Conservation (phyloP, 2,797 vertebrate genomes). For the Pelobates cultripes region DNA sequence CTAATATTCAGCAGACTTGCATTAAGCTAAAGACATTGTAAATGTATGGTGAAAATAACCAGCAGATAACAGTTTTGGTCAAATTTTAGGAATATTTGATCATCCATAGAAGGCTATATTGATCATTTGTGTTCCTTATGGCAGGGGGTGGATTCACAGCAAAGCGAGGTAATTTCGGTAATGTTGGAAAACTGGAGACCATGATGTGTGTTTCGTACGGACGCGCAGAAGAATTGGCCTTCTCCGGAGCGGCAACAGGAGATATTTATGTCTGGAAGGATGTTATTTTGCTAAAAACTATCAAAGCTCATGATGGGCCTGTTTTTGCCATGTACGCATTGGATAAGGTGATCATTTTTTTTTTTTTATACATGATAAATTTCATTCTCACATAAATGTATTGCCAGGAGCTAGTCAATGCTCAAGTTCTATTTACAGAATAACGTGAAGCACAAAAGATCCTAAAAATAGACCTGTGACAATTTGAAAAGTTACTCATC, state of each 20-base stretch:
- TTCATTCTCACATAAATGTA: too few relatives aligned
- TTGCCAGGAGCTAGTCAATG: too few relatives aligned
- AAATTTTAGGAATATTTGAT: too few relatives aligned
- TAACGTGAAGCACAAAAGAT: too few relatives aligned
- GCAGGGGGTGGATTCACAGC: slow-evolving; percentile 90
- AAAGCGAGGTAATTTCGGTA: slow-evolving; percentile 87
- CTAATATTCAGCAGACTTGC: too few relatives aligned
- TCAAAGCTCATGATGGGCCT: slow-evolving; percentile 94
- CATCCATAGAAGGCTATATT: too few relatives aligned
- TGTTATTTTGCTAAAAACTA: slow-evolving; percentile 84
- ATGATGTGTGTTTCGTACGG: slow-evolving; percentile 96
- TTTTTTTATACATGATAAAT: background rate
- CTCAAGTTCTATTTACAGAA: too few relatives aligned
- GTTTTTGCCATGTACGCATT: slow-evolving; percentile 95
- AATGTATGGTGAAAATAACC: too few relatives aligned
- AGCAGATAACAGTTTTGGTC: too few relatives aligned
- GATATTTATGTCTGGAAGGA: slow-evolving; percentile 97
- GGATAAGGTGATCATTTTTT: slow-evolving; percentile 82
- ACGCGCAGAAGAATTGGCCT: slow-evolving; percentile 87
- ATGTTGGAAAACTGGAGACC: slow-evolving; percentile 85
- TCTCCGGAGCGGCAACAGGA: slow-evolving; percentile 91
- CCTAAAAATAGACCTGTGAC: too few relatives aligned
- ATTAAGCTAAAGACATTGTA: too few relatives aligned
- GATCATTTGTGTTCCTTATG: slow-evolving; percentile 5
- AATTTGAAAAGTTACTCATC: too few relatives aligned